Base-by-base conservation (phyloP, 2,888 invertebrate genomes). In the Spodoptera picta region DNA sequence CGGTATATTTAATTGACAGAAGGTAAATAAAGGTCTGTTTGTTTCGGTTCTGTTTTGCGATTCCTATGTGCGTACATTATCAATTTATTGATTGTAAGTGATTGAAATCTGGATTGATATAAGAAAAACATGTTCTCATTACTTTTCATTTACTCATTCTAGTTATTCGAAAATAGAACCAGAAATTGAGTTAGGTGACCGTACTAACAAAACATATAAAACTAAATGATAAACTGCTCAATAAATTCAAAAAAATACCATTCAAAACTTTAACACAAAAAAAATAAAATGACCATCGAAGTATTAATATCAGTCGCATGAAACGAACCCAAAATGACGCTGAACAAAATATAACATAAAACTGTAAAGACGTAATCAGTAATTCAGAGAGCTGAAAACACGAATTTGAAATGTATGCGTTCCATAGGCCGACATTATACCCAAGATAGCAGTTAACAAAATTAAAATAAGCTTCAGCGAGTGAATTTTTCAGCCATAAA, bases 391-490 rank as follows among this genome's bases (percentile, higher is more conserved):
- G 31, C 19, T 48, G 54, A 54, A 60, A 77, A 58, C 50, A 65
- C 51, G 61, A 65, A 63, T 60, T 71, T 62, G 31, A 59, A 58
- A 73, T 62, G 59, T 53, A 52, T 43, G 48, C 31, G 52, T 53
- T 49, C 49, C 49, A 58, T 56, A 62, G 19, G 55, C 52, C 54
- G n/a, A 43, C 66, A 78, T 76, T 53, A 65, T 50, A 42, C 79
- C 67, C 78, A 46, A 60, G 78, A 44, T 59, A 67, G 69, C 31
- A 52, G 69, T 79, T 76, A 53, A 67, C 42, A 52, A 67, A 74
- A 78, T 76, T 76, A 76, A 79, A 79, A 69, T 67, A 71, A 71
- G 63, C 79, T 73, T 64, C 46, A 49, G 49, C 64, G 51, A 69
- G 68, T 69, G 60, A 73, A 76, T 73, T 69, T 76, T 79, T 55